Evolutionary conservation across 2,888 invertebrate species (phyloP).

Genomic region (Yponomeuta malinellus): DNA sequence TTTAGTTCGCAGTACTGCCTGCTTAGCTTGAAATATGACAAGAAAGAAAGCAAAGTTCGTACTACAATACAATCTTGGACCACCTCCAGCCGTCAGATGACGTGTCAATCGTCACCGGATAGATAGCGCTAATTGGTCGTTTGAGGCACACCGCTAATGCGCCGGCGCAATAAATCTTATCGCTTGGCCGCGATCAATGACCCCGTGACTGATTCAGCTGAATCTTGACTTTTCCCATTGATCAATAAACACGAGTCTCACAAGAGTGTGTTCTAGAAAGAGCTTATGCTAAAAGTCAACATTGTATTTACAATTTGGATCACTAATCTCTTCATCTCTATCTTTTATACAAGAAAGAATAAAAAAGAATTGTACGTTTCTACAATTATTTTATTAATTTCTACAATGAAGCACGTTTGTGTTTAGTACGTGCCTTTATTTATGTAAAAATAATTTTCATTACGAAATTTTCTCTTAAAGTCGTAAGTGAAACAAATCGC

Average conservation of each 20-base stretch:
- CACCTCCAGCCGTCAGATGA: conserved; percentile 31
- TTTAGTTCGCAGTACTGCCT: background rate
- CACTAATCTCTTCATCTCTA: too few relatives aligned
- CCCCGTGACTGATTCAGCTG: conserved; percentile 20
- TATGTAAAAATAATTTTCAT: too few relatives aligned
- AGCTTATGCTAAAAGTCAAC: too few relatives aligned
- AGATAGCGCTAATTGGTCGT: conserved; percentile 67
- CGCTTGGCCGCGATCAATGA: conserved; percentile 37
- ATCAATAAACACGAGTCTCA: background rate
- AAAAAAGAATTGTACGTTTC: too few relatives aligned
- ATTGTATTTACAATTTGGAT: too few relatives aligned
- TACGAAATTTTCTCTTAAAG: too few relatives aligned
- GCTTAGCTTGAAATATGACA: background rate
- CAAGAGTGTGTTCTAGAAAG: too few relatives aligned
- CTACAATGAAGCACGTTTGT: too few relatives aligned
- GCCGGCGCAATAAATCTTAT: conserved; percentile 45
- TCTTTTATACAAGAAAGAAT: too few relatives aligned
- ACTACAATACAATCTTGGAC: background rate
- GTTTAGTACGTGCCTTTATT: too few relatives aligned
- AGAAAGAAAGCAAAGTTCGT: background rate
- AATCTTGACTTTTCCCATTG: background rate
- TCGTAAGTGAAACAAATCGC: too few relatives aligned
- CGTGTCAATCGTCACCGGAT: conserved; percentile 55
- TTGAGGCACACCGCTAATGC: conserved; percentile 67
- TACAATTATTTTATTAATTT: too few relatives aligned